Base-by-base conservation (phyloP, 2,113 vertebrate species). In the Pelvicachromis taeniatus region DNA sequence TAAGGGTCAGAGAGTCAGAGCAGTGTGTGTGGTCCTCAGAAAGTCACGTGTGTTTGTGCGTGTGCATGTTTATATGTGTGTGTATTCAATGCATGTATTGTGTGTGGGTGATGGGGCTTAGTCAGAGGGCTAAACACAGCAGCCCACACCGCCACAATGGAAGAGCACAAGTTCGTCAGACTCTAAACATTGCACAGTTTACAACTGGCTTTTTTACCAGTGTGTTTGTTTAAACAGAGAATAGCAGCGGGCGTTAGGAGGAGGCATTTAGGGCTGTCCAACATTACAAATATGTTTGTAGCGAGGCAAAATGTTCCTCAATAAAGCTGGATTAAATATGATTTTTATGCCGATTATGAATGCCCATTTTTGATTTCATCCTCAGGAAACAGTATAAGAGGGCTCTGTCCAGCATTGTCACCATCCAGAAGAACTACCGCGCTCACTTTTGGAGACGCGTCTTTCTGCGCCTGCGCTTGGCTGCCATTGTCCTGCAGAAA, bases 371-470 rank as follows among this genome's bases (percentile, higher is more conserved):
- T 70, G 14, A 21, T 40, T 53, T 56, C 45, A 4, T 58, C 54
- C 2, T 1, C 77, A 98, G 98, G 96, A 98, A 97, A 95, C 96
- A 96, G 77, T 98, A 97, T 54, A 97, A 88, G 91, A 96, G 94
- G 90, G 95, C 96, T 70, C 93, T 95, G 88, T 93, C 93, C 94
- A 97, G 97, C 93, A 93, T 95, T 4, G 84, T 98, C 89, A 94
- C 94, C 85, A 97, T 98, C 92, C 98, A 98, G 94, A 98, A 97
- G 95, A 97, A 97, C 95, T 98, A 97, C 91, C 96, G 97, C 0
- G 97, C 97, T 0, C 95, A 97, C 90, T 97, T 96, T 94, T 97
- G 97, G 97, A 96, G 97, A 85, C 95, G 95, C 9, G 85, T 83
- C 31, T 97, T 97, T 90, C 94, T 96, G 85, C 95, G 93, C 4